A percentile compares a stretch with the other conserved stretches of the same genome.
These are phyloP conservation scores for Tychaedon coryphoeus DNA, from an alignment of 2,113 vertebrate genomes.

Conservation along the genomic window DNA sequence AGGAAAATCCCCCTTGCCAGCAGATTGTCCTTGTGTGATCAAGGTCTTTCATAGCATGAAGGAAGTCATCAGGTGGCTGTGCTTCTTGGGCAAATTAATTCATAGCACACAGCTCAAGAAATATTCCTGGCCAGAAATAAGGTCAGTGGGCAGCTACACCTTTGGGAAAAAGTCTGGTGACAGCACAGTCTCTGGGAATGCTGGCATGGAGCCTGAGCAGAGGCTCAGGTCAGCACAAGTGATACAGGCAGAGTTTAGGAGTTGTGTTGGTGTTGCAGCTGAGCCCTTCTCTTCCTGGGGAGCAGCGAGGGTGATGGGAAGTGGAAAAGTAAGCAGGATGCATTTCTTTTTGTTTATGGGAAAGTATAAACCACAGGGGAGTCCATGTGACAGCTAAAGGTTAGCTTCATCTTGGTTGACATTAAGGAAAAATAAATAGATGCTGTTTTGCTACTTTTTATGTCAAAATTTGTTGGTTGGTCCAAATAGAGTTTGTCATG, in stretches of 20 bases:
- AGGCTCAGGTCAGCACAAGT: background rate
- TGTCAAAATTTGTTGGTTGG: background rate
- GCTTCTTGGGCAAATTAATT: background rate
- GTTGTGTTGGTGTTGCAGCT: background rate
- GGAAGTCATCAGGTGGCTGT: background rate
- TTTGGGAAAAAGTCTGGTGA: background rate
- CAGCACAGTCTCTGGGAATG: accelerated
- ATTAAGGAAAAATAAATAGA: background rate
- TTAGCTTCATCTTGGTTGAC: background rate
- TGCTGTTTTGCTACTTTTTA: background rate
- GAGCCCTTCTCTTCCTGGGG: background rate
- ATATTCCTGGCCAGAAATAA: background rate
- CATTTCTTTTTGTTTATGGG: background rate
- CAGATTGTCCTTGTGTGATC: background rate
- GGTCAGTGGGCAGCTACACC: background rate
- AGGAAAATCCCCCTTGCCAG: background rate
- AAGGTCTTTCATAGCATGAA: background rate
- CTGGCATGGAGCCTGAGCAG: background rate
- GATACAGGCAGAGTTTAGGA: background rate
- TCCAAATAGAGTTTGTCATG: background rate
- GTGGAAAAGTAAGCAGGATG: background rate
- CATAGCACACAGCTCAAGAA: background rate
- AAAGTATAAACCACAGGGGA: background rate
- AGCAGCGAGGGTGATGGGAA: background rate
- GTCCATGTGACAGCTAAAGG: background rate